A percentile compares a stretch with the other conserved stretches of the same genome.
Conservation (phyloP, 2,113 vertebrate species). For the Rhinogobius similis region DNA sequence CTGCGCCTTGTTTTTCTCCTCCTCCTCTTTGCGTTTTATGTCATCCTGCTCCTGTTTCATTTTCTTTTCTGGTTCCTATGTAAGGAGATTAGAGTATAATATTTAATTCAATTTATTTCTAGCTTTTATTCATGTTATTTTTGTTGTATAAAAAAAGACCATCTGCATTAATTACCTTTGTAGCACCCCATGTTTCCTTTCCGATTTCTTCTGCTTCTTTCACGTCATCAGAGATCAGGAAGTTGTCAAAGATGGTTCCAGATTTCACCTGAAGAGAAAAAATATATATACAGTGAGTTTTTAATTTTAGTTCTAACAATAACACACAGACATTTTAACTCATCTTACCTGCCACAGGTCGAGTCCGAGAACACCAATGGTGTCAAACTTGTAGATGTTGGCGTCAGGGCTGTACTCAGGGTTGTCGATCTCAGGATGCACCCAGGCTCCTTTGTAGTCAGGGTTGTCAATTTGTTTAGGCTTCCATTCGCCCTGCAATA, state of each 20-base stretch:
- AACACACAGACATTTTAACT: background rate
- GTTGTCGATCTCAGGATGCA: constrained; percentile 83
- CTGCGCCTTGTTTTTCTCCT: constrained; percentile 77
- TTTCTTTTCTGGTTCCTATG: constrained; percentile 73
- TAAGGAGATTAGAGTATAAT: background rate
- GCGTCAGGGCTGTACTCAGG: constrained; percentile 75
- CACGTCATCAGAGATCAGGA: constrained; percentile 81
- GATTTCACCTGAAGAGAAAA: constrained; percentile 80
- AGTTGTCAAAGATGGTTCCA: constrained; percentile 89
- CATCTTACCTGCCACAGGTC: constrained; percentile 88
- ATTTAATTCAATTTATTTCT: background rate
- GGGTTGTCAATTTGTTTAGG: constrained; percentile 82
- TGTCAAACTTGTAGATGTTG: constrained; percentile 81
- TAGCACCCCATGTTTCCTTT: constrained; percentile 82
- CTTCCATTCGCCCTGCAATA: constrained; percentile 82
- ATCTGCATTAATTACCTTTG: constrained; percentile 68
- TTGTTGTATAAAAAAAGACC: background rate
- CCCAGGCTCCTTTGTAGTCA: constrained; percentile 82
- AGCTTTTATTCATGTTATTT: background rate
- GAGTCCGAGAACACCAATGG: constrained; percentile 80
- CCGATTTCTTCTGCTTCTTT: constrained; percentile 82
- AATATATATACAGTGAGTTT: constrained; percentile 8
- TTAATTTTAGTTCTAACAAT: background rate
- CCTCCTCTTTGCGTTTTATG: constrained; percentile 70
- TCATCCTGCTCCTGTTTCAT: constrained; percentile 78